These are phyloP conservation scores for Rhinopomastus cyanomelas DNA, from an alignment of 2,113 vertebrate genomes.

Conservation along the genomic window DNA sequence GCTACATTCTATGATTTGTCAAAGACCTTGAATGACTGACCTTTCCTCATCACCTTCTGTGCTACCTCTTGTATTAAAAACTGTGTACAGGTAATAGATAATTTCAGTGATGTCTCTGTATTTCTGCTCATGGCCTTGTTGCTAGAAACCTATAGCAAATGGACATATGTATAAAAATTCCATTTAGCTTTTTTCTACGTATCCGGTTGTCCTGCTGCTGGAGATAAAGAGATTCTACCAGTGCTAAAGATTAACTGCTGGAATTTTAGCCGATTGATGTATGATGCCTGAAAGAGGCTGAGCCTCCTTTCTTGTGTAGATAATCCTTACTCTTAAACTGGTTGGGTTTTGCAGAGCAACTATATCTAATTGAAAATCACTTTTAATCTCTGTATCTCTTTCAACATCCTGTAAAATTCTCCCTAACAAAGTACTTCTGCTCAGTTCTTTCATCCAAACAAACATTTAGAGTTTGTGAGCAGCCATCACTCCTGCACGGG, in stretches of 20 bases:
- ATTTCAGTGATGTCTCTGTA: not conserved
- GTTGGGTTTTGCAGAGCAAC: not conserved
- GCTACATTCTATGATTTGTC: not conserved
- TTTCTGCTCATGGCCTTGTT: not conserved
- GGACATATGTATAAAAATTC: not conserved
- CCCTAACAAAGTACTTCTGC: not conserved
- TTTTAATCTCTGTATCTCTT: not conserved
- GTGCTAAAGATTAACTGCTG: constrained; percentile 1
- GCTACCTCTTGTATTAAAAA: not conserved
- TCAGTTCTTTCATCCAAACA: not conserved
- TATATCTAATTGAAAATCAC: not conserved
- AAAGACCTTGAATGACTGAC: not conserved
- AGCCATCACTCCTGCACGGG: not conserved
- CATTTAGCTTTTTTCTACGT: constrained; percentile 27
- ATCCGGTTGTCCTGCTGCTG: not conserved
- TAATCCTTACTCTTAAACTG: constrained; percentile 13
- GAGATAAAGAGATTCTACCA: constrained; percentile 32
- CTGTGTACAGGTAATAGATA: not conserved
- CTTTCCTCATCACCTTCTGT: not conserved
- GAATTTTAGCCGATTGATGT: constrained; percentile 39
- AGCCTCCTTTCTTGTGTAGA: not conserved
- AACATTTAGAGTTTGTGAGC: not conserved
- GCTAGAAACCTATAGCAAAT: constrained; percentile 20
- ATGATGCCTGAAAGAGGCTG: constrained; percentile 21
- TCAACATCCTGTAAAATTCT: not conserved